These are phyloP conservation scores for Gallinago stenura DNA, from an alignment of 2,797 vertebrate species.

Conservation along the genomic window DNA sequence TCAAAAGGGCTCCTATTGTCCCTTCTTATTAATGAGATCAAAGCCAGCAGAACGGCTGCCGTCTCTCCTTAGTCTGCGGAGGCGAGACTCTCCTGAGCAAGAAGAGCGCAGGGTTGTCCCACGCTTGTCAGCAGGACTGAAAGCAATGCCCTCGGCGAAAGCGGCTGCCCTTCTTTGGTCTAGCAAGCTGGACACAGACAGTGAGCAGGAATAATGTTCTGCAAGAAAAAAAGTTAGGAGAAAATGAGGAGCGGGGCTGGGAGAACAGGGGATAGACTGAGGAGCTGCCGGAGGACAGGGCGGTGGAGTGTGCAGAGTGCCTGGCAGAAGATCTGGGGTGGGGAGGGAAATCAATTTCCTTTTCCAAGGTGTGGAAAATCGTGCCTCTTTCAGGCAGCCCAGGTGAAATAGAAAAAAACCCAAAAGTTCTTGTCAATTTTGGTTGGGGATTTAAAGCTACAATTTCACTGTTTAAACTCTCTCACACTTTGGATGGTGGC, in stretches of 20 bases:
- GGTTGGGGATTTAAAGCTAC: neutral
- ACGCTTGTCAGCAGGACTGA: neutral
- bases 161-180: neutral
- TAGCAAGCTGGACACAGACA: neutral
- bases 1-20: neutral
- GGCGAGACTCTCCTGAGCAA: neutral
- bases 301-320: neutral
- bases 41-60: conserved; percentile 36
- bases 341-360: neutral
- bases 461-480: neutral
- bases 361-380: neutral
- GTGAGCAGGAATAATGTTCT: neutral
- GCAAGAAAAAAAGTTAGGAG: neutral
- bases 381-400: neutral
- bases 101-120: neutral
- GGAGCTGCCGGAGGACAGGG: neutral
- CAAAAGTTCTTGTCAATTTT: neutral
- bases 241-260: neutral
- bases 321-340: neutral
- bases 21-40: conserved; percentile 41
- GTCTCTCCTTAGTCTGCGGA: neutral
- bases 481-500: neutral
- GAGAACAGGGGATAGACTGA: neutral
- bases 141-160: neutral
- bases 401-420: neutral